Base-by-base conservation (phyloP, 2,888 invertebrate genomes). In the Clistopyga incitator region DNA sequence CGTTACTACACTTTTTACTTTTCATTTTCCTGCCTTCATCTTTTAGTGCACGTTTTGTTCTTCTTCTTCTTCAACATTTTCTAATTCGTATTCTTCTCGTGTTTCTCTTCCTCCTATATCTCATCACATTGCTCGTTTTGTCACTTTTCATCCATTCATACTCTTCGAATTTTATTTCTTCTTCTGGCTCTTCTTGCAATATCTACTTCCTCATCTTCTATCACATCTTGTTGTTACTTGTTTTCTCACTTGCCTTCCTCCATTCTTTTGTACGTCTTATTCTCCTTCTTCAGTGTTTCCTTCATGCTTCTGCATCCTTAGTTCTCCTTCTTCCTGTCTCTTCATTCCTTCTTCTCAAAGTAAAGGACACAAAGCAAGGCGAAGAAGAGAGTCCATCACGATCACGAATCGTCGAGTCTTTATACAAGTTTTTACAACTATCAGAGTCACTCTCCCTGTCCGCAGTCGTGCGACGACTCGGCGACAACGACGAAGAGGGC, bases 391-490 rank as follows among this genome's bases (percentile, higher is more conserved):
- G 45, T 59, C 54, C 65, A 81, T 81, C 84, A 70, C 45, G 29
- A 47, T 34, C 34, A 25, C 72, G 65, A 79, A 68, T 67, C 52
- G 65, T 76, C 76, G 72, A 74, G 74, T 81, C 80, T 50, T 81
- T 3, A 4, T n/a, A 82, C 85, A 81, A 85, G 86, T 86, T 85
- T 86, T 86, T 86, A 78, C 76, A 75, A 67, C 52, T 38, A 80
- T 77, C 74, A 74, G 54, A 85, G 83, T 85, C 77, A 84, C 83
- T 86, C 86, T 85, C 85, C 75, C 81, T 70, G 68, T 78, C 81
- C 64, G 74, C 67, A 61, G 34, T 45, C 61, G 29, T 72, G 78
- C 52, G 64, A 71, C 47, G 23, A 42, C 52, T 29, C 76, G 42
- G n/a, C 54, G 54, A 23, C 20, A 11, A 23, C 54, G 54, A 47